Percentiles rank a stretch among this genome's conserved stretches.
Evolutionary conservation across 1,140 invertebrate species (phyloP).

Genomic region (Aphaenogaster floridana): DNA sequence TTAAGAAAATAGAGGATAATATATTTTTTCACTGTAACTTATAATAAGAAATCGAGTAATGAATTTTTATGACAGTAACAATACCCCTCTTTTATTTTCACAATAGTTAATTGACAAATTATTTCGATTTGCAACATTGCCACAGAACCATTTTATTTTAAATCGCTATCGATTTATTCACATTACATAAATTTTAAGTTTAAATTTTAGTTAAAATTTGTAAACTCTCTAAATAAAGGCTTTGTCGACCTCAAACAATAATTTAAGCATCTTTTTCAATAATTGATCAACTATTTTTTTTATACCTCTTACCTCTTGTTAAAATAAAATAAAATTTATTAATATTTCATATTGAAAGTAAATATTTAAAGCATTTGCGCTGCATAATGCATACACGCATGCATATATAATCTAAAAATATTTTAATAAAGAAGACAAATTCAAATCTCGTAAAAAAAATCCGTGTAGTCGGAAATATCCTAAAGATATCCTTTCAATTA

Average conservation of each 20-base stretch:
- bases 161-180: slow-evolving; percentile 1
- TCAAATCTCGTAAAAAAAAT: neutral
- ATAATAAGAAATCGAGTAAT: slow-evolving; percentile 16
- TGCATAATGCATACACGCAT: neutral
- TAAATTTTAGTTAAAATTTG: neutral
- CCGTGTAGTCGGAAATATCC: neutral
- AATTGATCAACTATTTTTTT: neutral
- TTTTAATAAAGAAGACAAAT: neutral
- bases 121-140: neutral
- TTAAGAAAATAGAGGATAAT: slow-evolving; percentile 20
- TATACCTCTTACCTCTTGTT: neutral
- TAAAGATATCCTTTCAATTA: slow-evolving; percentile 13
- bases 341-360: slow-evolving; percentile 6
- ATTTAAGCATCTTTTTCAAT: neutral
- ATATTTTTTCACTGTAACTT: slow-evolving; percentile 3
- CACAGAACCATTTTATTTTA: slow-evolving; percentile 6
- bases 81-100: slow-evolving; percentile 23
- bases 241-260: neutral
- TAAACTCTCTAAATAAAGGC: neutral
- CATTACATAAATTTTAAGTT: neutral
- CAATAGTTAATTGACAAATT: slow-evolving; percentile 7
- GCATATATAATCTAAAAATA: neutral
- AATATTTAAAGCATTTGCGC: neutral
- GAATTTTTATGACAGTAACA: neutral
- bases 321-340: slow-evolving; percentile 2